A percentile compares a stretch with the other conserved stretches of the same genome.
Conservation (phyloP, 2,888 invertebrate genomes). For the Glyphotaelius pellucidus region DNA sequence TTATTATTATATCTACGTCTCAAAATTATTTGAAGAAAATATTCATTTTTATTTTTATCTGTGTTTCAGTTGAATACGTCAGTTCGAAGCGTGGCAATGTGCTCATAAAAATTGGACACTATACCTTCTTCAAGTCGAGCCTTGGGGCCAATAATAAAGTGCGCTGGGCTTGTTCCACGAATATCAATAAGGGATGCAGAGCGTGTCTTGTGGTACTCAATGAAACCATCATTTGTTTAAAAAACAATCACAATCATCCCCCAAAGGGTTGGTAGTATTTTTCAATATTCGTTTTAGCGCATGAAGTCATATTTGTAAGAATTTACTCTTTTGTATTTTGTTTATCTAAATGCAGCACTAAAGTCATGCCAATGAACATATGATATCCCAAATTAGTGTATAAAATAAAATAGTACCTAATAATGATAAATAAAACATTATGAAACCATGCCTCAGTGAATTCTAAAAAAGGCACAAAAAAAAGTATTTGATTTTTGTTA, state of each 20-base stretch:
- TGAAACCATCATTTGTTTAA: slow-evolving; percentile 10
- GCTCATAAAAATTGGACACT: slow-evolving; percentile 27
- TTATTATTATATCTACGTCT: too few species aligned
- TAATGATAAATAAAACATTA: too few species aligned
- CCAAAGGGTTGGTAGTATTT: not conserved
- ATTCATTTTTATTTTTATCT: not conserved
- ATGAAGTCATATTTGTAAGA: not conserved
- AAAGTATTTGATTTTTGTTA: too few species aligned
- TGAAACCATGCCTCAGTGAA: too few species aligned
- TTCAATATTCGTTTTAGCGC: not conserved
- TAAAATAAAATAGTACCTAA: too few species aligned
- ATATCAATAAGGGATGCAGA: slow-evolving; percentile 45
- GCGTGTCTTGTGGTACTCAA: slow-evolving; percentile 28
- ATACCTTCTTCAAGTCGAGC: slow-evolving; percentile 15
- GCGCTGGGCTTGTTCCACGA: slow-evolving; percentile 51
- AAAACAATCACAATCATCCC: slow-evolving; percentile 36
- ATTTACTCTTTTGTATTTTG: not conserved
- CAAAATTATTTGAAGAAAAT: too few species aligned
- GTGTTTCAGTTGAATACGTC: slow-evolving; percentile 37
- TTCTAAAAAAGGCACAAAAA: too few species aligned
- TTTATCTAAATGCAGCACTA: not conserved
- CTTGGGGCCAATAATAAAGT: not conserved
- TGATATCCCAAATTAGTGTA: too few species aligned
- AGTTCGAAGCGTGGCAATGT: slow-evolving; percentile 19
- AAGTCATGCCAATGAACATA: too few species aligned